Base-by-base conservation (phyloP, 2,113 vertebrate species). In the Cyprinodon tularosa region DNA sequence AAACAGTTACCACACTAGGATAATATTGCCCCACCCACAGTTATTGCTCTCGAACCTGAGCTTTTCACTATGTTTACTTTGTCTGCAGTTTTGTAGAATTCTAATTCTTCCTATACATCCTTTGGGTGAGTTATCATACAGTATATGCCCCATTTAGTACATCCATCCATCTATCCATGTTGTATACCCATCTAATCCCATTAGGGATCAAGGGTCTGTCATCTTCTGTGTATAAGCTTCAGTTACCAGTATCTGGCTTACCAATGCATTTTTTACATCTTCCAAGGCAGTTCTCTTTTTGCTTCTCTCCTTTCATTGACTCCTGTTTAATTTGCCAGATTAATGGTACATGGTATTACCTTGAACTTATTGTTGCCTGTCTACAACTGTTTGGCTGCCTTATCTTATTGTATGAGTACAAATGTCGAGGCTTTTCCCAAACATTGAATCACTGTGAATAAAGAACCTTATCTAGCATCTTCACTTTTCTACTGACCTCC, bases 31-130 rank as follows among this genome's bases (percentile, higher is more conserved):
- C 82, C 17, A 66, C 67, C 71, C 63, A 69, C 48, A 2, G 60
- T 42, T 42, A 84, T 87, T 90, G 74, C 80, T 63, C 61, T 42
- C 84, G 84, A 45, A 84, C 72, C 53, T 59, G 48, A 80, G 76
- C n/a, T 78, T 63, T 80, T 74, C 13, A 53, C 38, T 12, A 62
- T 78, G 76, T 67, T 81, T 82, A 63, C 74, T 74, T 77, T 85
- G 76, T 82, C 82, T 83, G 66, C 48, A 76, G 39, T 65, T 38
- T 72, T 59, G 40, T 66, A 57, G 80, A 89, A 80, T 44, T 78
- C 9, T 69, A 83, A 91, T 89, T 90, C 83, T 63, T 79, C 40
- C 65, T 4, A 20, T 45, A 76, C 20, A 53, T 69, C 63, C 29
- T 29, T 37, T 36, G 64, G 45, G 66, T 22, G 74, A 82, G 71